Percentiles rank a stretch among this genome's conserved stretches.
phyloP scores from a whole-genome alignment of 2,888 invertebrate genomes.

The Willowsia nigromaculata region DNA sequence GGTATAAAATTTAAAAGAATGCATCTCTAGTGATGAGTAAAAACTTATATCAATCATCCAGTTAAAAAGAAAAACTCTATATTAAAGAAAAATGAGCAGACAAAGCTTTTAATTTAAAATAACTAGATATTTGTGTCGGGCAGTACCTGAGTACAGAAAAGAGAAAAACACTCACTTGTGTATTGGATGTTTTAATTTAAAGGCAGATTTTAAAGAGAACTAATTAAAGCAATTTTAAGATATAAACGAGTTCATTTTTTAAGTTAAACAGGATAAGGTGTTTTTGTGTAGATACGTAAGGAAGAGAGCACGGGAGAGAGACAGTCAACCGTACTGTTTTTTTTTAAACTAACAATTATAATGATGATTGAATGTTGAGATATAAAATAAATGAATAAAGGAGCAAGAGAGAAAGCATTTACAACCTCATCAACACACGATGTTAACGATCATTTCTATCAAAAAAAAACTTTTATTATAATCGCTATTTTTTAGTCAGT shows the following conservation, averaged over 20 bases:
- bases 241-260: constrained; percentile 25
- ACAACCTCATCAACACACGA: constrained; percentile 26
- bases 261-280: constrained; percentile 22
- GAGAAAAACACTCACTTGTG: constrained; percentile 48
- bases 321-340: constrained; percentile 15
- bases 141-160: constrained; percentile 69
- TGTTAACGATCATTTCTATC: not conserved
- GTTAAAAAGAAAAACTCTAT: not conserved
- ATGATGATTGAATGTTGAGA: constrained; percentile 52
- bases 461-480: constrained; percentile 20
- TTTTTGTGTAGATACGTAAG: constrained; percentile 15
- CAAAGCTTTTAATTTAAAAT: constrained; percentile 41
- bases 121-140: constrained; percentile 63
- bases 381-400: constrained; percentile 27
- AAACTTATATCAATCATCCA: constrained; percentile 67
- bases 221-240: not conserved
- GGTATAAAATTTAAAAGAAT: constrained; percentile 3
- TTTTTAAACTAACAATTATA: constrained; percentile 8
- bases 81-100: not conserved
- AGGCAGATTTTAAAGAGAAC: not conserved
- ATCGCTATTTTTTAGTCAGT: constrained; percentile 51
- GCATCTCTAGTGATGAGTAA: constrained; percentile 54
- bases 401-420: constrained; percentile 50
- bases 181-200: constrained; percentile 53
- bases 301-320: not conserved